Evolutionary conservation across 2,113 vertebrate species (phyloP), one percentile per base, ranked within the genome.

Genomic region (Uria aalge): DNA sequence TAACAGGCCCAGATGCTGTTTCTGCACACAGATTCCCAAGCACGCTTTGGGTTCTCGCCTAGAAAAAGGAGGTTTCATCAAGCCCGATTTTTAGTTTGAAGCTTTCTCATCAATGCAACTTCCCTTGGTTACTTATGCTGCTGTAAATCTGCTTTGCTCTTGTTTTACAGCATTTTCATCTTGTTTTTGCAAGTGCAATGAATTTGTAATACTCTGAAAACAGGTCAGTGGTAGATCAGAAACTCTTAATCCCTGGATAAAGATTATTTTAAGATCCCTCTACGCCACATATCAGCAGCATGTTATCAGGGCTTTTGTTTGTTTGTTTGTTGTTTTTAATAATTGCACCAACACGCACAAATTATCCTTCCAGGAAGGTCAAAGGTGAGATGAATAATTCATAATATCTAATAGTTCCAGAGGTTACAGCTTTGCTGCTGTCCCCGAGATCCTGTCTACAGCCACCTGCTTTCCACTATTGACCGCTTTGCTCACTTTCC

Each of bases 181-280:
- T 59, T 83, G 67, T 27, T 93, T 91, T 59, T 53, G 16, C 72
- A 93, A 92, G 81, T 82, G 82, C 92, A 74, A 71, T 85, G 88
- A 89, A 85, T 96, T 94, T 94, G 66, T 94, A 94, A 95, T 90
- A 83, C 89, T 74, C 73, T 78, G 74, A 92, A 98, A 98, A 95
- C 86, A 95, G 97, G 97, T 97, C 97, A 98, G 45, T 90, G 74
- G 75, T 96, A 95, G 95, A 96, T 96, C 93, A 95, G 91, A 94
- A 96, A 96, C 62, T 93, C 95, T 57, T 97, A 97, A 98, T 97
- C 96, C 91, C 26, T 89, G 91, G 97, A 97, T 97, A 96, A 98
- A 97, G 97, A 97, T 97, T 97, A 97, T 95, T 89, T 95, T 88
- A 97, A 97, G 97, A 97, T 97, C 95, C 79, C 79, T 95, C 79